Evolutionary conservation across 2,797 vertebrate genomes (phyloP).

Genomic region (Sylvia borin): DNA sequence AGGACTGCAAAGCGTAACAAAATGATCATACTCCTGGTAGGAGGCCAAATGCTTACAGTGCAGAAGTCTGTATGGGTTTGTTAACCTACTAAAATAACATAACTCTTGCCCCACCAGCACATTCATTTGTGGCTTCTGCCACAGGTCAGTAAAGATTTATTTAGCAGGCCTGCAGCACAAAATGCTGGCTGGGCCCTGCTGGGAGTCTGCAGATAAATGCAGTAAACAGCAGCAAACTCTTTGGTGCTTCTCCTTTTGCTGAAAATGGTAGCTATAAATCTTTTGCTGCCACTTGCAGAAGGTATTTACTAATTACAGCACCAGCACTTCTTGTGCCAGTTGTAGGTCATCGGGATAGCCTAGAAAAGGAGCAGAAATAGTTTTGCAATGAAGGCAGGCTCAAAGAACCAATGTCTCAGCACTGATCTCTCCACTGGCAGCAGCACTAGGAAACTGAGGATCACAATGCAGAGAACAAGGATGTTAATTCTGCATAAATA

Average conservation of each 20-base stretch:
- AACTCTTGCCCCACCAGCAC: background rate
- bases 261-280: conserved; percentile 36
- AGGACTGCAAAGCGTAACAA: background rate
- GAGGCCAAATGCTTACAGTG: conserved; percentile 13
- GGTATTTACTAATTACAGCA: conserved; percentile 42
- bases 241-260: background rate
- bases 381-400: conserved; percentile 31
- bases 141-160: conserved; percentile 33
- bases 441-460: background rate
- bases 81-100: conserved; percentile 14
- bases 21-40: background rate
- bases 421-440: conserved; percentile 11
- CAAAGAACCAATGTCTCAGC: background rate
- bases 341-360: background rate
- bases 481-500: conserved; percentile 67
- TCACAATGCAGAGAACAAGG: conserved; percentile 54
- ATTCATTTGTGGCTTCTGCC: background rate
- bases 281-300: background rate
- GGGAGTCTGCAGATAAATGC: background rate
- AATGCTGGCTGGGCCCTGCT: background rate
- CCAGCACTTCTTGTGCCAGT: background rate
- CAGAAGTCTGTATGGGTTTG: background rate
- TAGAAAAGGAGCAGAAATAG: conserved; percentile 42
- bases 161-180: background rate
- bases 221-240: background rate